These are phyloP conservation scores for Megaustenia siamemsis DNA, from an alignment of 2,888 invertebrate genomes.

Conservation along the genomic window DNA sequence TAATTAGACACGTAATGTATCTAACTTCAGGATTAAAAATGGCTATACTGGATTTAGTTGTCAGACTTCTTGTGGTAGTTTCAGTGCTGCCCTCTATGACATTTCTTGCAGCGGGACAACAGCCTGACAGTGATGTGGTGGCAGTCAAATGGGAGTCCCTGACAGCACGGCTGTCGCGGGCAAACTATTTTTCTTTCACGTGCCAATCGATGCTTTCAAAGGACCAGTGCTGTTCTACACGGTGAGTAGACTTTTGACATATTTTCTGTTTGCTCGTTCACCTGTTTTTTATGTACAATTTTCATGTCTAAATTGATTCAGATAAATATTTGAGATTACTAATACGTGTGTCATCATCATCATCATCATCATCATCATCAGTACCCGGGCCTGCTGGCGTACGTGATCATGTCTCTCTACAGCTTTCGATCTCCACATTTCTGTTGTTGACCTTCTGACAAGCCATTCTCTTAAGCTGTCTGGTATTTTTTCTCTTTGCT, in stretches of 20 bases:
- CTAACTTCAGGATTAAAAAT: neutral
- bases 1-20: neutral
- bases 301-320: too few species aligned
- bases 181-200: conserved; percentile 85
- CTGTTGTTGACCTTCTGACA: too few species aligned
- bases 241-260: conserved; percentile 37
- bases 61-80: neutral
- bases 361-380: too few species aligned
- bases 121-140: conserved; percentile 53
- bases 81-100: neutral
- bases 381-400: too few species aligned
- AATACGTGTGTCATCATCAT: too few species aligned
- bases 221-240: conserved; percentile 32
- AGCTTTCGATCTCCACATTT: too few species aligned
- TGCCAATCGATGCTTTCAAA: conserved; percentile 54
- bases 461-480: too few species aligned
- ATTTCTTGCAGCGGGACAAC: neutral
- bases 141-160: conserved; percentile 70
- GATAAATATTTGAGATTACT: too few species aligned
- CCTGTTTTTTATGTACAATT: neutral
- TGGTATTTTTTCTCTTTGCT: too few species aligned
- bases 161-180: conserved; percentile 85
- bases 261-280: neutral
- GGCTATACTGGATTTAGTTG: neutral
- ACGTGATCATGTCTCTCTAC: too few species aligned